phyloP scores from a whole-genome alignment of 2,113 vertebrate genomes.

The Phyllostomus discolor region DNA sequence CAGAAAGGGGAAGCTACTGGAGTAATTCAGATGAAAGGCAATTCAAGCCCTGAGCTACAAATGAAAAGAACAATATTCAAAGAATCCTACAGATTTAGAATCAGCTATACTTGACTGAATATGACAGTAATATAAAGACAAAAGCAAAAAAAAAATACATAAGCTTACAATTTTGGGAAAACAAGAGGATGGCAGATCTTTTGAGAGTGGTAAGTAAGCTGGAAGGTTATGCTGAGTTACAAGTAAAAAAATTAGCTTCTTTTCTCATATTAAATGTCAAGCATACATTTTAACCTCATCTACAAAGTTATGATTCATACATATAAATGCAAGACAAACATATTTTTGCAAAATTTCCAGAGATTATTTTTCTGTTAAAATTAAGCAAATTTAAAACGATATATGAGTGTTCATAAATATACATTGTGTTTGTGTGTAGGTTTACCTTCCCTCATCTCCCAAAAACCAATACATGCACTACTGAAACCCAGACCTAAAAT shows the following conservation, averaged over 20 bases:
- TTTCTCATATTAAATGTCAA: neutral
- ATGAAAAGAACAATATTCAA: constrained; percentile 38
- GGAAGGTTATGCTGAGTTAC: neutral
- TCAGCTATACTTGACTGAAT: neutral
- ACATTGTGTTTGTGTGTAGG: neutral
- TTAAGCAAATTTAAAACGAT: neutral
- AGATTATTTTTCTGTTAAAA: neutral
- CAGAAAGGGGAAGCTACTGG: neutral
- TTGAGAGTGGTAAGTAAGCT: neutral
- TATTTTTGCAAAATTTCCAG: neutral
- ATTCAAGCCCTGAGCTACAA: neutral
- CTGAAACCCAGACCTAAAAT: neutral
- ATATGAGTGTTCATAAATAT: neutral
- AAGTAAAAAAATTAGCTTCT: neutral
- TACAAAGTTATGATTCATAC: neutral
- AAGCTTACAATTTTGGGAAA: neutral
- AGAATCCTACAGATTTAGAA: neutral
- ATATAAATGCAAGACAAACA: neutral
- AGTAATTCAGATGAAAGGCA: neutral
- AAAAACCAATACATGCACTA: neutral
- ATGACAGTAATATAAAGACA: constrained; percentile 6
- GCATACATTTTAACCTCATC: neutral
- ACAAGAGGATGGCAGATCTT: neutral
- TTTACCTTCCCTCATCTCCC: neutral
- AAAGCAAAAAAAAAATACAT: neutral